Evolutionary conservation across 2,797 vertebrate species (phyloP), one percentile per base, ranked within the genome.

Genomic region (Podarcis lilfordi): DNA sequence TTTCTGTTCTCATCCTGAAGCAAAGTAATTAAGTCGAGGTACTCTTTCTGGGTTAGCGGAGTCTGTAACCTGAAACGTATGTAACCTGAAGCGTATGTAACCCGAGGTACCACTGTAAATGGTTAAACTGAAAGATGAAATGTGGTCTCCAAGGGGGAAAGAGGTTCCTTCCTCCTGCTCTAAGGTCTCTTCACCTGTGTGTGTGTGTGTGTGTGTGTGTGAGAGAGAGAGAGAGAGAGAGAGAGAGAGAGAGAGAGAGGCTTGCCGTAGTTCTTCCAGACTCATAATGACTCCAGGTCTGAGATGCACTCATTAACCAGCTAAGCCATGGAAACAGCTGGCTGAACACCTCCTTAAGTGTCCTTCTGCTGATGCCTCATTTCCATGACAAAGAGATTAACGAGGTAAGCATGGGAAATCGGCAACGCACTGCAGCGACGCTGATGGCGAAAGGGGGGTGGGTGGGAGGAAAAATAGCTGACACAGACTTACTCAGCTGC

Each of bases 361-460:
- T 90, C 91, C 91, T 0, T 0, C 80, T 55, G 89, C 69, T 86
- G 88, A 88, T 61, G 25, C 89, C 76, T 83, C 81, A 81, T 90
- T 95, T 94, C 88, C 78, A 92, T 92, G 89, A 88, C 81, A 92
- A 92, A 92, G 86, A 87, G 86, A 94, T 80, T 91, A 85, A 94
- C 82, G 79, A 64, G 84, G 87, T 89, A 90, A 77, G 61, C 74
- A 93, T 91, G 91, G 4, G 78, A 91, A 87, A 84, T 80, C 15
- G 85, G 91, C 80, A 92, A 29, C 13, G 85, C 45, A 29, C 75
- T 89, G 35, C 90, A 89, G 76, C 79, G 82, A 89, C 29, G 68
- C 66, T 25, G 89, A 45, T 68, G 80, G 37, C n/a, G 82, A 80
- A 69, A 80, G 50, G 55, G 80, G 64, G 37, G 88, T n/a, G 74